Evolutionary conservation across 2,888 invertebrate species (phyloP), one percentile per base, ranked within the genome.

Genomic region (Pyrrhosoma nymphula): DNA sequence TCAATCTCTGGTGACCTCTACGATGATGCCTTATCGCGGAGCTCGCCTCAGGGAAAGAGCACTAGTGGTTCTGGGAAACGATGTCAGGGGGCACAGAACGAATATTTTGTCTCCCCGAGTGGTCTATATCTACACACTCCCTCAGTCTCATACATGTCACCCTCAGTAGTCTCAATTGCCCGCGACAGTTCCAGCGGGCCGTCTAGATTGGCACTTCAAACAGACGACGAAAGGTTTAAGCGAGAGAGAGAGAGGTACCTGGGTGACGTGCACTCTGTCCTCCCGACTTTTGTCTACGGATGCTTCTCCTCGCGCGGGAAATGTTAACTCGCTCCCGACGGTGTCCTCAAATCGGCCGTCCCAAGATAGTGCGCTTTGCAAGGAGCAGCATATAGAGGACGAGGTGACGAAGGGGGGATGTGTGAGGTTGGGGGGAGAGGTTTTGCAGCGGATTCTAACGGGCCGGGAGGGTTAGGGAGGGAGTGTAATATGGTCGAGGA

Each of bases 401-500:
- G 47, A 47, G 8, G 47, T 47, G 47, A 47, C 8, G 47, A 47
- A 8, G 47, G 47, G 47, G 55, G 4, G 88, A 23, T 1, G 35
- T n/a, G n/a, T n/a, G n/a, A n/a, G n/a, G n/a, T n/a, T n/a, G n/a
- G n/a, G n/a, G n/a, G 88, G 26, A 0, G 88, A 47, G 55, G 39
- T 23, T 47, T 47, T 47, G 47, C 23, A 3, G 88, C 8, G 88
- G 88, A 47, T 47, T 8, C 47, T 47, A 2, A 8, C 8, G 47
- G 47, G 47, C 0, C 6, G 88, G 23, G 47, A 69, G 26, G 20
- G 63, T 20, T 20, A 6, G 63, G 63, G 23, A 69, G 26, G 69
- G 89, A 26, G 47, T 2, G 89, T 89, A 89, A 89, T 89, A 89
- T 89, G 89, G 89, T n/a, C n/a, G 26, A 14, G n/a, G 56, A 26